phyloP scores from a whole-genome alignment of 2,888 invertebrate genomes.

The Dolichomitus sp. region DNA sequence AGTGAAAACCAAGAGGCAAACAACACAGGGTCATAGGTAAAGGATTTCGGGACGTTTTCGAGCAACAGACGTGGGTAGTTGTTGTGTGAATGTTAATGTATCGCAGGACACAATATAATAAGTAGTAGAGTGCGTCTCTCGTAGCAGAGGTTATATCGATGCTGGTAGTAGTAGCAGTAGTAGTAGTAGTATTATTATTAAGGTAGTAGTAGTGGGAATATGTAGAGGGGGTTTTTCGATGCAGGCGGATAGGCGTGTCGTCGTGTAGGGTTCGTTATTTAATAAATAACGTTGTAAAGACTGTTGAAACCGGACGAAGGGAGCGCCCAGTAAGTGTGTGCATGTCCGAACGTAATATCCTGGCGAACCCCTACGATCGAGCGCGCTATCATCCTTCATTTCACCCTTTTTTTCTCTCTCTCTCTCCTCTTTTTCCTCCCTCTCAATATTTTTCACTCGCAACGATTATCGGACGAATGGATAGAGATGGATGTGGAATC shows the following conservation, averaged over 20 bases:
- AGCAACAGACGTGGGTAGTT: conserved; percentile 59
- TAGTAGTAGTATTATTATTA: conserved; percentile 27
- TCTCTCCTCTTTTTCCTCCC: conserved; percentile 4
- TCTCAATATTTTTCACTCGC: conserved; percentile 5
- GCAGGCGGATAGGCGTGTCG: conserved; percentile 63
- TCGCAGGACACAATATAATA: conserved; percentile 33
- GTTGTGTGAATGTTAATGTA: conserved; percentile 58
- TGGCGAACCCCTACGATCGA: conserved; percentile 61
- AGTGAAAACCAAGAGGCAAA: conserved; percentile 85
- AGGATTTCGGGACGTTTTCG: conserved; percentile 49
- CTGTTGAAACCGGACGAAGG: conserved; percentile 57
- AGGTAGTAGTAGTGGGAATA: conserved; percentile 28
- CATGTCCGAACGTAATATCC: conserved; percentile 47
- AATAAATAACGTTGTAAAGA: conserved; percentile 58
- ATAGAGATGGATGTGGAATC: conserved; percentile 40
- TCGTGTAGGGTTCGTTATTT: conserved; percentile 58
- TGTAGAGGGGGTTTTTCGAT: conserved; percentile 41
- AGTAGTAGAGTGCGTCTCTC: conserved; percentile 48
- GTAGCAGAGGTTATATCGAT: conserved; percentile 49
- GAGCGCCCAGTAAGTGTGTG: conserved; percentile 39
- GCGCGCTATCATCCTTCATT: conserved; percentile 62
- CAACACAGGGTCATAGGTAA: conserved; percentile 77
- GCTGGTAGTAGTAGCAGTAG: conserved; percentile 35
- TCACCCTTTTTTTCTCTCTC: conserved; percentile 19
- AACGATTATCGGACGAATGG: conserved; percentile 45